Percentiles rank a stretch among this genome's conserved stretches.
Evolutionary conservation across 2,797 vertebrate genomes (phyloP).

Genomic region (Acrocephalus scirpaceus): DNA sequence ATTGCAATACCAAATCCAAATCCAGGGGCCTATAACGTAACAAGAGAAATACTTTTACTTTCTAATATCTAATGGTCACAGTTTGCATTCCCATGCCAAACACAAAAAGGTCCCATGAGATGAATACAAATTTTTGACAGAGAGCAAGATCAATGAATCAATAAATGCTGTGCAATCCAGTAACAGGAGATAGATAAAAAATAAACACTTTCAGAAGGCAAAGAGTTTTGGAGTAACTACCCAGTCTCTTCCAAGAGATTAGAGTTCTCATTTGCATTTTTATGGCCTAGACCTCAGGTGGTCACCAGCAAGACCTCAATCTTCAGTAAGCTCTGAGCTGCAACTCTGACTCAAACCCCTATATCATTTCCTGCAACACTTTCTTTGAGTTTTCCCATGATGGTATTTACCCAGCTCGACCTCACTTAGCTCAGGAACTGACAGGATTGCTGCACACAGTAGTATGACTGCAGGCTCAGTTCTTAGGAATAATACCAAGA

Average conservation of each 20-base stretch:
- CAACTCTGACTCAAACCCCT: background rate
- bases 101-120: background rate
- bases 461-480: slow-evolving; percentile 27
- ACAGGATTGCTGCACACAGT: background rate
- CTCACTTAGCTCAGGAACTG: background rate
- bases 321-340: background rate
- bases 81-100: background rate
- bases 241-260: background rate
- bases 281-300: background rate
- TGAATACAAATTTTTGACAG: background rate
- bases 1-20: slow-evolving; percentile 99
- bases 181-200: background rate
- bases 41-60: background rate
- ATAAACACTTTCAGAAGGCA: background rate
- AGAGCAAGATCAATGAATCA: background rate
- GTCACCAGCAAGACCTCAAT: background rate
- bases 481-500: slow-evolving; percentile 10
- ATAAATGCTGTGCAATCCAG: background rate
- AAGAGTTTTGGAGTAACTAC: background rate
- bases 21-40: slow-evolving; percentile 87
- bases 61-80: background rate
- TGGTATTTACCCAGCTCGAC: slow-evolving; percentile 23
- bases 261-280: background rate
- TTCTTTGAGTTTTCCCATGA: background rate
- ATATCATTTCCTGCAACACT: background rate